Percentiles rank a stretch among this genome's conserved stretches.
phyloP scores from a whole-genome alignment of 2,113 vertebrate genomes.

The Megalops atlanticus region DNA sequence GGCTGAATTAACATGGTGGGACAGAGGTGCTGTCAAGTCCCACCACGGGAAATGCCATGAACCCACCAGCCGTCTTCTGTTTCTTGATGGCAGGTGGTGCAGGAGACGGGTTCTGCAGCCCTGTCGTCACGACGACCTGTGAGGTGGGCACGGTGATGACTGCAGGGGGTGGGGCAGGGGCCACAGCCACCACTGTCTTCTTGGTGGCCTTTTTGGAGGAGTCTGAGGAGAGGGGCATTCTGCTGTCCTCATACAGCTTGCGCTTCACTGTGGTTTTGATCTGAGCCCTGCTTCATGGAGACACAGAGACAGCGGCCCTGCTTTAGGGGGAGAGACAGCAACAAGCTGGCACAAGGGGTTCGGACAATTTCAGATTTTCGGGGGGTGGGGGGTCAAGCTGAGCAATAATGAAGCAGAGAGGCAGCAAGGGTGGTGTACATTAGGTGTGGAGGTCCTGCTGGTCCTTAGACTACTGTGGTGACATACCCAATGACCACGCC shows the following conservation, averaged over 20 bases:
- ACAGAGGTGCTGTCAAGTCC: not conserved
- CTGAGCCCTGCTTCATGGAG: constrained; percentile 73
- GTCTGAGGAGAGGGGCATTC: constrained; percentile 82
- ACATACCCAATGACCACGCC: no score
- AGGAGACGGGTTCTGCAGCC: constrained; percentile 61
- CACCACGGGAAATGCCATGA: not conserved
- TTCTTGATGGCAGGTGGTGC: constrained; percentile 76
- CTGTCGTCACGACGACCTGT: constrained; percentile 68
- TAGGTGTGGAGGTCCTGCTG: no score
- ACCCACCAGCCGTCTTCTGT: constrained; percentile 80
- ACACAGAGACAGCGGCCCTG: not conserved
- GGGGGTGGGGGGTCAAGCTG: no score
- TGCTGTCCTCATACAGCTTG: constrained; percentile 87
- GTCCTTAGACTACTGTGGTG: no score
- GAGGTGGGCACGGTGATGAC: constrained; percentile 57
- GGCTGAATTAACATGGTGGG: not conserved
- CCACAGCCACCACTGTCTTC: constrained; percentile 60
- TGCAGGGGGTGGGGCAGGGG: constrained; percentile 36
- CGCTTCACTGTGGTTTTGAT: constrained; percentile 89
- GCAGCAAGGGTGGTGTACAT: no score
- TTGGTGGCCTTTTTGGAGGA: constrained; percentile 81
- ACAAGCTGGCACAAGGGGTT: no score
- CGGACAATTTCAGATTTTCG: no score
- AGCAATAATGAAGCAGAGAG: not conserved
- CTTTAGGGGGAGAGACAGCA: not conserved